Percentiles rank a stretch among this genome's conserved stretches.
Conservation (phyloP, 2,797 vertebrate genomes). For the Parambassis ranga region DNA sequence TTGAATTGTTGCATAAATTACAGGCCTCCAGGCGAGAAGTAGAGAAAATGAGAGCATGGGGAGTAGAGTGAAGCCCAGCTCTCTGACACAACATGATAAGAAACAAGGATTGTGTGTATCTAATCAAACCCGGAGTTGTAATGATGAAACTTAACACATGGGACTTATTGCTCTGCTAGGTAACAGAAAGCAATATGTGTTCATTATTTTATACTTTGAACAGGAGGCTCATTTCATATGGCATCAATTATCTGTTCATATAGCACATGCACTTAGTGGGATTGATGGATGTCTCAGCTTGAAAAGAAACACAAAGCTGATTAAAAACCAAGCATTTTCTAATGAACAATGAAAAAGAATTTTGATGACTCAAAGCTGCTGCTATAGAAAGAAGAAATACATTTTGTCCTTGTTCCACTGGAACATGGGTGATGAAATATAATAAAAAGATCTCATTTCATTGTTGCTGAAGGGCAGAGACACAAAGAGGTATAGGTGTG, state of each 20-base stretch:
- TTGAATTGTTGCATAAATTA: conserved; percentile 9
- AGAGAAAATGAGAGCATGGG: neutral
- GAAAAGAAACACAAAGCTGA: neutral
- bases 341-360: neutral
- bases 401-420: neutral
- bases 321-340: neutral
- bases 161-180: conserved; percentile 10
- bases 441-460: neutral
- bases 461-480: neutral
- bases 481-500: neutral
- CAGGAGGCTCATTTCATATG: neutral
- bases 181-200: neutral
- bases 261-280: neutral
- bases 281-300: neutral
- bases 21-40: conserved; percentile 17
- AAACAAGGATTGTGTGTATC: conserved; percentile 22
- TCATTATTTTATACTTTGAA: neutral
- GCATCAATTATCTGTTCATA: neutral
- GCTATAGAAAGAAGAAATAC: neutral
- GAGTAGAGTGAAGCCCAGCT: neutral
- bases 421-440: neutral
- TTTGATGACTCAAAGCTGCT: neutral
- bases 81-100: conserved; percentile 11
- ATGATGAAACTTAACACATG: conserved; percentile 25
- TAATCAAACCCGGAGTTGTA: conserved; percentile 18